Percentiles rank a stretch among this genome's conserved stretches.
These are phyloP conservation scores for Scaptomyza tumidula DNA, from an alignment of 2,888 invertebrate genomes.

Conservation along the genomic window DNA sequence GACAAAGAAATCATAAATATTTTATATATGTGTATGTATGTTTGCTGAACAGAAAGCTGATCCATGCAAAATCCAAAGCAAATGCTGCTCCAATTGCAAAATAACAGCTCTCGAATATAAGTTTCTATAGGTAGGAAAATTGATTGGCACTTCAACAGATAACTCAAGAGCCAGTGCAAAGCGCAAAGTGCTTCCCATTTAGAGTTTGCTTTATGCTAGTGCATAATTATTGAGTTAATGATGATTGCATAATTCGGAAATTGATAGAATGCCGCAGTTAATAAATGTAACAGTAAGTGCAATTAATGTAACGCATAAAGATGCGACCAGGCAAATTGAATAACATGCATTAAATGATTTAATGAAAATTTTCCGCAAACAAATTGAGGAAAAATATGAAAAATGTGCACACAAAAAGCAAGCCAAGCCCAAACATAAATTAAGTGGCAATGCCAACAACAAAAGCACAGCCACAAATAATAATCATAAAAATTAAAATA, in stretches of 20 bases:
- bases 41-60: neutral
- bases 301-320: constrained; percentile 46
- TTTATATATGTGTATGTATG: neutral
- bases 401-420: constrained; percentile 48
- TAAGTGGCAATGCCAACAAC: too few species aligned
- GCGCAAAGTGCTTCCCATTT: neutral
- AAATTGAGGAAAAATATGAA: constrained; percentile 30
- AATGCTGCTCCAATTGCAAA: neutral
- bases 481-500: constrained; percentile 34
- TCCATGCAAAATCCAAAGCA: constrained; percentile 3
- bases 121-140: neutral
- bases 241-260: constrained; percentile 60
- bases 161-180: neutral
- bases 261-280: constrained; percentile 53
- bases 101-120: neutral
- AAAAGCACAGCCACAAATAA: constrained; percentile 46
- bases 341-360: constrained; percentile 35
- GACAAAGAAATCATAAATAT: constrained; percentile 8
- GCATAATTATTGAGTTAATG: constrained; percentile 34
- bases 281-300: constrained; percentile 64
- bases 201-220: constrained; percentile 5
- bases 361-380: constrained; percentile 11
- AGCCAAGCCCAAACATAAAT: constrained; percentile 55
- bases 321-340: constrained; percentile 47
- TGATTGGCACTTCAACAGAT: neutral